Conservation (phyloP, 2,888 invertebrate species). For the Sepioteuthis lessoniana region DNA sequence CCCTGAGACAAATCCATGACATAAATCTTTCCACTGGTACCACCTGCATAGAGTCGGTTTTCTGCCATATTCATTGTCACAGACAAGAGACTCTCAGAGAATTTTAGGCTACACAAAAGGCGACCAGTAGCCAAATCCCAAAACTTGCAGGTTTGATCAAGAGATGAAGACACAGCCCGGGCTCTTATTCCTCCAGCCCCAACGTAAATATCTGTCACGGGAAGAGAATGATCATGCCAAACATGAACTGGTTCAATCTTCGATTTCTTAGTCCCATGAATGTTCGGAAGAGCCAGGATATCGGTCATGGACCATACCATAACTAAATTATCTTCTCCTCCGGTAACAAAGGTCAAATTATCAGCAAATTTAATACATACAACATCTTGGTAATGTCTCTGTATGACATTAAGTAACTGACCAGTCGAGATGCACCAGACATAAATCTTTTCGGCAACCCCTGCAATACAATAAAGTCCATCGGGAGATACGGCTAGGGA, state of each 20-base stretch:
- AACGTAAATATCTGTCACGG: slow-evolving; percentile 85
- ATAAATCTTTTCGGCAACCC: slow-evolving; percentile 86
- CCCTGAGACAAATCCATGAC: slow-evolving; percentile 78
- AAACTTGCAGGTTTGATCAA: slow-evolving; percentile 87
- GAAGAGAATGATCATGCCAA: slow-evolving; percentile 86
- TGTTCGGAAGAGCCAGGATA: slow-evolving; percentile 54
- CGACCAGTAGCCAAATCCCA: slow-evolving; percentile 84
- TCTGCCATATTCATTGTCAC: slow-evolving; percentile 84
- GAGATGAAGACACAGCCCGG: slow-evolving; percentile 84
- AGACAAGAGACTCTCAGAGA: slow-evolving; percentile 82
- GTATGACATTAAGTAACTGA: slow-evolving; percentile 82
- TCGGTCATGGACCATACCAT: slow-evolving; percentile 81
- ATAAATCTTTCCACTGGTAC: slow-evolving; percentile 82
- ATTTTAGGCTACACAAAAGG: slow-evolving; percentile 83
- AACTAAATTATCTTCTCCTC: slow-evolving; percentile 88
- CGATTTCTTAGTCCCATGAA: background rate
- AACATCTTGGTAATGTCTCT: slow-evolving; percentile 87
- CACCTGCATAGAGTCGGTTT: slow-evolving; percentile 84
- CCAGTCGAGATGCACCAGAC: slow-evolving; percentile 86
- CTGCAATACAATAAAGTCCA: slow-evolving; percentile 84
- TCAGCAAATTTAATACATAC: slow-evolving; percentile 84
- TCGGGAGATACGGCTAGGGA: slow-evolving; percentile 83
- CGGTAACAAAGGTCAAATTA: slow-evolving; percentile 85
- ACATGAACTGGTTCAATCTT: slow-evolving; percentile 58
- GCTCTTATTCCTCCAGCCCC: slow-evolving; percentile 83